These are phyloP conservation scores for Phragmatobia fuliginosa DNA, from an alignment of 2,888 invertebrate species.

Conservation along the genomic window DNA sequence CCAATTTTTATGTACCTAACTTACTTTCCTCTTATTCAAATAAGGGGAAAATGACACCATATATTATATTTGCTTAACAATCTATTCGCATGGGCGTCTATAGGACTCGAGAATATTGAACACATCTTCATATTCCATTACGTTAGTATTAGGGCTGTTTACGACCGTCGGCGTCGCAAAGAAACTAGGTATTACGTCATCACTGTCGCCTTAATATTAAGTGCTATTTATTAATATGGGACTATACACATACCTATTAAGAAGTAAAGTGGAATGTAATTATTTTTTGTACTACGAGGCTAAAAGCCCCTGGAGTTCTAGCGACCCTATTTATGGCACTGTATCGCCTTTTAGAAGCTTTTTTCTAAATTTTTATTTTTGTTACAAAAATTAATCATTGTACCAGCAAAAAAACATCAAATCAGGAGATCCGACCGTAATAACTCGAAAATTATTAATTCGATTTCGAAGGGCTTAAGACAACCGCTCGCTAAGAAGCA, in stretches of 20 bases:
- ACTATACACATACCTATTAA: background rate
- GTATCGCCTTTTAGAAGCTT: background rate
- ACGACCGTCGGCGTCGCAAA: conserved; percentile 29
- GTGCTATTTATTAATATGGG: conserved; percentile 9
- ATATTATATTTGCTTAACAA: background rate
- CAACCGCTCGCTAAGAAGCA: no score
- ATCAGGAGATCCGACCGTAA: no score
- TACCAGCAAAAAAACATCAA: background rate
- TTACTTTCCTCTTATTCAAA: background rate
- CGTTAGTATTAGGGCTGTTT: conserved; percentile 35
- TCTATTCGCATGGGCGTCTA: conserved; percentile 18
- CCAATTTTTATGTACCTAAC: background rate
- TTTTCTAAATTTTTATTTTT: background rate
- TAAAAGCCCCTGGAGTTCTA: background rate
- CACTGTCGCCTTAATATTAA: background rate
- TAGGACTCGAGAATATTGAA: conserved; percentile 32
- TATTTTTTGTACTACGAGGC: background rate
- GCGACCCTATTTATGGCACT: background rate
- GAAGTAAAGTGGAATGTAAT: background rate
- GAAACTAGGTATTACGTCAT: conserved; percentile 19
- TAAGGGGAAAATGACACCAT: background rate
- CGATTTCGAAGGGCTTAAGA: no score
- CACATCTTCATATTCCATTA: conserved; percentile 28
- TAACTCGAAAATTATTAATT: no score
- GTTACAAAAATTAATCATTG: background rate